phyloP scores from a whole-genome alignment of 1,140 invertebrate genomes.

The Aphelinus certus region DNA sequence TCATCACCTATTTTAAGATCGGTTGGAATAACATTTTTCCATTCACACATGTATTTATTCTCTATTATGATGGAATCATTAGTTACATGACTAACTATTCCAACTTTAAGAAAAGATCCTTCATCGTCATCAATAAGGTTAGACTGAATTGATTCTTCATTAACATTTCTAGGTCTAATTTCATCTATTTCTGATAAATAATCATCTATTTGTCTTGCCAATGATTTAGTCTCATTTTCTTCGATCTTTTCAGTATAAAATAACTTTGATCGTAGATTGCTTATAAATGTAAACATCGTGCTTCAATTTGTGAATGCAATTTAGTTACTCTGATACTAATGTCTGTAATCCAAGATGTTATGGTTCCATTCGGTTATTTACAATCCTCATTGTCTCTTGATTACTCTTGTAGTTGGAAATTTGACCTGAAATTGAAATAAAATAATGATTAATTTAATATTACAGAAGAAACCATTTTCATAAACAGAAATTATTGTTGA shows the following conservation, averaged over 20 bases:
- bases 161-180: neutral
- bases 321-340: no score
- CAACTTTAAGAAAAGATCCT: constrained; percentile 52
- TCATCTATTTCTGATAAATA: constrained; percentile 20
- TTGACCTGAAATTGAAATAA: no score
- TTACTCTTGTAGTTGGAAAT: no score
- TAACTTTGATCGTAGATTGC: neutral
- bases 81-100: constrained; percentile 48
- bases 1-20: constrained; percentile 50
- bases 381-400: no score
- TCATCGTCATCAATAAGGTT: constrained; percentile 15
- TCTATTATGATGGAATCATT: constrained; percentile 52
- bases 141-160: neutral
- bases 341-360: no score
- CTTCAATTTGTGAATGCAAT: no score
- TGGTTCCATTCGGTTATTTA: no score
- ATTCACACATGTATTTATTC: constrained; percentile 50
- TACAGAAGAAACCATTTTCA: no score
- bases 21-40: constrained; percentile 23
- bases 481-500: no score
- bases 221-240: neutral
- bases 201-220: neutral
- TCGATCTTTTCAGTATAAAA: neutral
- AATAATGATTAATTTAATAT: no score
- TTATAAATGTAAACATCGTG: no score